Evolutionary conservation across 1,140 invertebrate genomes (phyloP).

Genomic region (Druon quercuslanigerum): DNA sequence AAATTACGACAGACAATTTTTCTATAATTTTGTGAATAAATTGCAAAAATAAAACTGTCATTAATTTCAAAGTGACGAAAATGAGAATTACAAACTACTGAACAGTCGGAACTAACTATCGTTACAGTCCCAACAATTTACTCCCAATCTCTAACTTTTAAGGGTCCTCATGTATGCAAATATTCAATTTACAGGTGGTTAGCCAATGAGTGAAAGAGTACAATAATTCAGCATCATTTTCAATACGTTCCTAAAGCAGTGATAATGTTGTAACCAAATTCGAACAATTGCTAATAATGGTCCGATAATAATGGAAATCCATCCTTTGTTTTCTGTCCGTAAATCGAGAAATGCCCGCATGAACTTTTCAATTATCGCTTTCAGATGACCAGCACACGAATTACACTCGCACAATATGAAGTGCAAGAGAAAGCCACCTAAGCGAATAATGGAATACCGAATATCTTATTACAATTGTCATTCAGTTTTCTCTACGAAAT

Average conservation of each 20-base stretch:
- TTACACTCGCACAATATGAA: conserved; percentile 1
- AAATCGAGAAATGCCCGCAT: neutral
- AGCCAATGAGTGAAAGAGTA: neutral
- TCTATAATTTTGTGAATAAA: too few species aligned
- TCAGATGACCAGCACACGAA: neutral
- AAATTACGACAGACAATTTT: too few species aligned
- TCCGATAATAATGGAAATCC: neutral
- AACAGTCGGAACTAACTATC: too few species aligned
- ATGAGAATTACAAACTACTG: too few species aligned
- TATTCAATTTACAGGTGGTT: neutral
- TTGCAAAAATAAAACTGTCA: too few species aligned
- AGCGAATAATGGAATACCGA: neutral
- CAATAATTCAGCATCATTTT: neutral
- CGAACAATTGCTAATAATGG: neutral
- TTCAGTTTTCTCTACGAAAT: neutral
- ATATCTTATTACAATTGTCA: too few species aligned
- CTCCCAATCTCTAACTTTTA: too few species aligned
- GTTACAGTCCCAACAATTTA: too few species aligned
- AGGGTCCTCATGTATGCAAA: too few species aligned
- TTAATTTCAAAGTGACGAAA: too few species aligned
- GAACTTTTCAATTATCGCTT: conserved; percentile 20
- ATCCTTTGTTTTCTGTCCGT: conserved; percentile 11
- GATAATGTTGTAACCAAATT: neutral
- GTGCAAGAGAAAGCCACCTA: neutral
- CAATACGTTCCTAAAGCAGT: neutral